phyloP scores from a whole-genome alignment of 1,140 invertebrate species.

The Vanessa atalanta region DNA sequence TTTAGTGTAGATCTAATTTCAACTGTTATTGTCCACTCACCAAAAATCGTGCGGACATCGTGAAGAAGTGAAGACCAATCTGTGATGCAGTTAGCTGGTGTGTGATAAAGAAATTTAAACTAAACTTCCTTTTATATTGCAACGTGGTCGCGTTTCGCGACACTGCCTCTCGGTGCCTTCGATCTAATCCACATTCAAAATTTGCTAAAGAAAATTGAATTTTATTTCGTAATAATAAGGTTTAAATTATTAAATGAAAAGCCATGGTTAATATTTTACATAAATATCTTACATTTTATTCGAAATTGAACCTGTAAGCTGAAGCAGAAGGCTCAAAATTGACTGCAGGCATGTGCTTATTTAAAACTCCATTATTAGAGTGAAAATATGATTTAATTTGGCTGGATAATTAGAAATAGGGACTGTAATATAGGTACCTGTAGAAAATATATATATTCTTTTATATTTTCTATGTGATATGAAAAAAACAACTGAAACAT shows the following conservation, averaged over 20 bases:
- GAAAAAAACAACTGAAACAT: no score
- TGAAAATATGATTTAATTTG: slow-evolving; percentile 37
- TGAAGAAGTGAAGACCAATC: slow-evolving; percentile 53
- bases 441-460: no score
- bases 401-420: slow-evolving; percentile 7
- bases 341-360: neutral
- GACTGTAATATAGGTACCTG: neutral
- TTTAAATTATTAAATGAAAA: slow-evolving; percentile 11
- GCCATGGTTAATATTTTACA: slow-evolving; percentile 24
- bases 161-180: slow-evolving; percentile 64
- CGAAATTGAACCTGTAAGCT: slow-evolving; percentile 39
- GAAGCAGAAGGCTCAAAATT: slow-evolving; percentile 41
- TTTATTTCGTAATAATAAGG: slow-evolving; percentile 17
- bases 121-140: slow-evolving; percentile 79
- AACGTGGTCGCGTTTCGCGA: slow-evolving; percentile 78
- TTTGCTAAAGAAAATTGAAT: slow-evolving; percentile 25
- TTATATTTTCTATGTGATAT: no score
- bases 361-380: slow-evolving; percentile 27
- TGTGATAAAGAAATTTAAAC: slow-evolving; percentile 78
- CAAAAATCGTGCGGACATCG: slow-evolving; percentile 67
- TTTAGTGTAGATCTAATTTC: neutral
- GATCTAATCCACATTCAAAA: slow-evolving; percentile 45
- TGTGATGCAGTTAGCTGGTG: slow-evolving; percentile 58
- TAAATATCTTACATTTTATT: slow-evolving; percentile 35
- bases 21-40: slow-evolving; percentile 53